These are phyloP conservation scores for Corvus moneduloides DNA, from an alignment of 2,113 vertebrate genomes.

Conservation along the genomic window DNA sequence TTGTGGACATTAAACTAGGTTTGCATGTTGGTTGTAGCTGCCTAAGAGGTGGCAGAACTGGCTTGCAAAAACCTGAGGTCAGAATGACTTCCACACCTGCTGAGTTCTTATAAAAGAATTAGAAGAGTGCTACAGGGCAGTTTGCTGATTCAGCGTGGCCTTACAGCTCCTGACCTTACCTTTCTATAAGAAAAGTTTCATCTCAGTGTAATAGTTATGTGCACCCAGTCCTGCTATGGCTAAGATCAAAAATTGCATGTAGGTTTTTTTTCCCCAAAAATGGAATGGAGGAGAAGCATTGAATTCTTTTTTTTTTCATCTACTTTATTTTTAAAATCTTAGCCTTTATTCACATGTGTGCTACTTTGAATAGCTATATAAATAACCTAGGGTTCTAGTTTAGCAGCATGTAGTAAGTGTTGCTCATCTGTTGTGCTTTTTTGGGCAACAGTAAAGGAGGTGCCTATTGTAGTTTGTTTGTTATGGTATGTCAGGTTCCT, in stretches of 20 bases:
- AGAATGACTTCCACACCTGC: slow-evolving; percentile 19
- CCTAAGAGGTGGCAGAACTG: neutral
- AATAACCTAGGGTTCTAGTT: neutral
- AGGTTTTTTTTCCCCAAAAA: neutral
- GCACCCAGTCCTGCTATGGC: neutral
- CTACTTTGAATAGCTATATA: neutral
- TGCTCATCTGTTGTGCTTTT: neutral
- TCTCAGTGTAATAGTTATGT: neutral
- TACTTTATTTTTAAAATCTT: neutral
- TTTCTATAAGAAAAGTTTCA: neutral
- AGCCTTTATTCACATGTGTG: neutral
- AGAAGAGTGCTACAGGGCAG: neutral
- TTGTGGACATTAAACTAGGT: neutral
- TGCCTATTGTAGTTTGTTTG: neutral
- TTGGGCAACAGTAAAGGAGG: neutral
- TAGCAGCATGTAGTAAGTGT: neutral
- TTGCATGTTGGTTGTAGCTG: neutral
- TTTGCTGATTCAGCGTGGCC: slow-evolving; percentile 23
- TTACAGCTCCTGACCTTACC: neutral
- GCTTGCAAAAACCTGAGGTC: neutral
- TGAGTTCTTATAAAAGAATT: slow-evolving; percentile 19
- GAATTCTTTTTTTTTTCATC: neutral
- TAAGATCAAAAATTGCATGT: neutral
- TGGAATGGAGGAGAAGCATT: neutral
- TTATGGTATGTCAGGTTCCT: neutral